Evolutionary conservation across 1,140 invertebrate species (phyloP), one percentile per base, ranked within the genome.

Genomic region (Pogonomyrmex barbatus): DNA sequence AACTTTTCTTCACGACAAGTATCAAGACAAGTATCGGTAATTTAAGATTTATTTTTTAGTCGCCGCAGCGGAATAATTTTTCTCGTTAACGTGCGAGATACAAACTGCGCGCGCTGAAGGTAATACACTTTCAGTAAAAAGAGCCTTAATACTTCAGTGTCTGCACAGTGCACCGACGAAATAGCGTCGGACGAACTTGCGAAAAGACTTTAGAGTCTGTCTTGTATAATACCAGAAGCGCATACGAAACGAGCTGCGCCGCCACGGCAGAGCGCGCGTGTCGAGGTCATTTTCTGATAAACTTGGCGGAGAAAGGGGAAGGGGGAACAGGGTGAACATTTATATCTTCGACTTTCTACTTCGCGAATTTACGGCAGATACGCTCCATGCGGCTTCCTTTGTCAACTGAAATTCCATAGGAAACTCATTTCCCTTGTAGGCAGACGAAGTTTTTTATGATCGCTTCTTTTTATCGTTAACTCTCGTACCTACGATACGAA

Each of bases 371-470:
- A 73, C 39, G 42, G 12, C 52, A 12, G 17, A 73, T 82, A 71
- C 67, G 42, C 33, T 73, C 42, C 79, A 17, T 58, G 52, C 42
- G 50, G 42, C 52, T 58, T 10, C 39, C 39, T 58, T 68, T 71
- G 50, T 82, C 67, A 82, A 58, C n/a, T 45, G 36, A 9, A 81
- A 81, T 56, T 30, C n/a, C 67, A 58, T 58, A 71, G 54, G 1
- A 82, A 73, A 71, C 79, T 82, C 67, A 82, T 82, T 82, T 82
- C 73, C 42, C 33, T 56, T 4, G 67, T 73, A 71, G 30, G 14
- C 42, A n/a, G 79, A 50, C 24, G 4, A 73, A 73, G 79, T 82
- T 82, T 82, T 82, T 73, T 82, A 82, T 39, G 79, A 73, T 47
- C 67, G 54, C 30, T 47, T 60, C 17, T 60, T 42, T n/a, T 82